phyloP scores from a whole-genome alignment of 2,113 vertebrate genomes.

The Gracilinanus agilis region DNA sequence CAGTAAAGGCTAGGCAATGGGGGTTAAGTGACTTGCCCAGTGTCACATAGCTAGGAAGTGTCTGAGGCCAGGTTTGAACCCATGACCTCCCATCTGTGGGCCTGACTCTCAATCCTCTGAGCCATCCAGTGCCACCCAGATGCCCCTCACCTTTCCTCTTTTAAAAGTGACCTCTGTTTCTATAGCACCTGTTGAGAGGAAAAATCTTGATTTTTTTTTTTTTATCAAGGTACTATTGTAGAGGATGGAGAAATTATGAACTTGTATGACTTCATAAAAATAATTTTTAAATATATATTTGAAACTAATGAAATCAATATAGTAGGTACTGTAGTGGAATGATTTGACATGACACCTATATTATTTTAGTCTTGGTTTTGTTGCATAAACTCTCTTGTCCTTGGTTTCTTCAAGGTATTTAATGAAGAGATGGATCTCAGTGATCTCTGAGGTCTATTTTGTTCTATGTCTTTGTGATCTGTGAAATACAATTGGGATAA shows the following conservation, averaged over 20 bases:
- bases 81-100: no score
- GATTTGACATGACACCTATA: neutral
- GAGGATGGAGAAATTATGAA: neutral
- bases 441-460: neutral
- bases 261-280: neutral
- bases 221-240: neutral
- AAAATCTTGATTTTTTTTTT: neutral
- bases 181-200: neutral
- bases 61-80: no score
- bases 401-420: neutral
- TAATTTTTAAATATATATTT: neutral
- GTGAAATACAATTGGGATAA: neutral
- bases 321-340: no score
- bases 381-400: neutral
- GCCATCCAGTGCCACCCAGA: no score
- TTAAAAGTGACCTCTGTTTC: no score
- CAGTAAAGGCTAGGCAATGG: no score
- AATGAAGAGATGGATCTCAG: neutral
- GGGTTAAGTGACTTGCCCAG: no score
- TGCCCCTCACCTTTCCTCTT: neutral
- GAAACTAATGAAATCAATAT: no score
- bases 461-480: neutral
- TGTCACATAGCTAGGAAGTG: no score
- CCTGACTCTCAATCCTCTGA: no score
- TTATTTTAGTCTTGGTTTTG: neutral